phyloP scores from a whole-genome alignment of 30 jellyfish, hydroid and myxozoan genomes.

The Calvadosia cruxmelitensis region DNA sequence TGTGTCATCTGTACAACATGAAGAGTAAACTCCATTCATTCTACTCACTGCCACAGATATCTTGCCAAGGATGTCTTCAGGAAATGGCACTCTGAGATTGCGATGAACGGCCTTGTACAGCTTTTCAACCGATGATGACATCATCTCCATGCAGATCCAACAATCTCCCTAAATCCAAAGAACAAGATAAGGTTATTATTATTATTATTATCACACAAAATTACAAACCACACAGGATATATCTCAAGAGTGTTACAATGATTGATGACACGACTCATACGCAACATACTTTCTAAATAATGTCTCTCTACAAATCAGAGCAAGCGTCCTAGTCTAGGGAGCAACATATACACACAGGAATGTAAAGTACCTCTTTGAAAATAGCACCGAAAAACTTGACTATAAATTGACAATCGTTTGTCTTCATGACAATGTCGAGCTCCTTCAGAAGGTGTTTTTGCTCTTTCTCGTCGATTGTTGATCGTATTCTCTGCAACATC shows the following conservation, averaged over 20 bases:
- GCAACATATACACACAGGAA: background rate
- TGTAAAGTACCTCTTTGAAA: constrained; percentile 75
- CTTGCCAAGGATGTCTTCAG: constrained; percentile 74
- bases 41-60: constrained; percentile 67
- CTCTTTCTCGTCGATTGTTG: constrained; percentile 70
- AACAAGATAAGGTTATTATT: too few species aligned
- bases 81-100: constrained; percentile 14
- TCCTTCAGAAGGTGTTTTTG: constrained; percentile 88
- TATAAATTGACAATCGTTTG: constrained; percentile 66
- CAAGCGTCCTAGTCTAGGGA: too few species aligned
- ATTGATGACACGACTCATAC: too few species aligned
- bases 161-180: constrained; percentile 98
- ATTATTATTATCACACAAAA: too few species aligned
- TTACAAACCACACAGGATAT: too few species aligned
- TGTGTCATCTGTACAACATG: too few species aligned
- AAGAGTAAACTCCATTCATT: too few species aligned
- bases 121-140: constrained; percentile 75
- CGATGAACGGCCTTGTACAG: constrained; percentile 49
- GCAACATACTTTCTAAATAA: too few species aligned
- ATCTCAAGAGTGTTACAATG: too few species aligned
- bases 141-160: constrained; percentile 93
- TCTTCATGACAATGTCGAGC: constrained; percentile 78
- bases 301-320: too few species aligned
- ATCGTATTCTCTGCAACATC: constrained; percentile 63
- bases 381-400: constrained; percentile 95